Evolutionary conservation across 1,140 invertebrate species (phyloP).

Genomic region (Heliothis virescens): DNA sequence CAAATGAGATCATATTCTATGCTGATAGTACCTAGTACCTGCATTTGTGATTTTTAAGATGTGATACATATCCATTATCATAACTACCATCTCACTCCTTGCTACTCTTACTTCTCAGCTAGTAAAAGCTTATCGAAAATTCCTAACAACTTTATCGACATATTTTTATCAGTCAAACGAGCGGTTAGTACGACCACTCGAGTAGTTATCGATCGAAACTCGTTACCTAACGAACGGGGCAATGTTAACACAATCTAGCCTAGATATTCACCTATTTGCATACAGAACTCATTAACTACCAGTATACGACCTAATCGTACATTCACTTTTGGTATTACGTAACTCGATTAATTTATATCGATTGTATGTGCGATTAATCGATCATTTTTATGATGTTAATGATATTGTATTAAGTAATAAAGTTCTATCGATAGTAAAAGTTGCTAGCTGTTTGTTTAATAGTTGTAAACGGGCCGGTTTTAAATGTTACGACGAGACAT

Average conservation of each 20-base stretch:
- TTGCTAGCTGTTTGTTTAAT: background rate
- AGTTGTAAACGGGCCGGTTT: background rate
- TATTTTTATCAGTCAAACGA: conserved; percentile 16
- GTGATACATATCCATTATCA: too few relatives aligned
- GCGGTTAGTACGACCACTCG: conserved; percentile 7
- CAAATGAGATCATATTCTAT: too few relatives aligned
- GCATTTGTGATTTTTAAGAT: too few relatives aligned
- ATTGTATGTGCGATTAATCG: background rate
- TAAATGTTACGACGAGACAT: background rate
- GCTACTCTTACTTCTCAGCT: too few relatives aligned
- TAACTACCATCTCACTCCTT: too few relatives aligned
- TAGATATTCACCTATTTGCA: conserved; percentile 65
- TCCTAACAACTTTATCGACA: background rate
- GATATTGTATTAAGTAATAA: conserved; percentile 1
- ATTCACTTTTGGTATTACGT: conserved; percentile 35
- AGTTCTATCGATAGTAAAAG: conserved; percentile 2
- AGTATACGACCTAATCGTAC: conserved; percentile 23
- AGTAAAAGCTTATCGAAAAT: background rate
- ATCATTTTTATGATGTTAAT: conserved; percentile 12
- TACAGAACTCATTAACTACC: conserved; percentile 47
- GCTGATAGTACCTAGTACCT: too few relatives aligned
- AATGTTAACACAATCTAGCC: conserved; percentile 59
- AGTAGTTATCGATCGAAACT: conserved; percentile 38
- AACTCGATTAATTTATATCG: conserved; percentile 26
- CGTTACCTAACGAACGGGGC: conserved; percentile 63